A percentile compares a stretch with the other conserved stretches of the same genome.
Evolutionary conservation across 2,888 invertebrate species (phyloP).

Genomic region (Papilio elwesi): DNA sequence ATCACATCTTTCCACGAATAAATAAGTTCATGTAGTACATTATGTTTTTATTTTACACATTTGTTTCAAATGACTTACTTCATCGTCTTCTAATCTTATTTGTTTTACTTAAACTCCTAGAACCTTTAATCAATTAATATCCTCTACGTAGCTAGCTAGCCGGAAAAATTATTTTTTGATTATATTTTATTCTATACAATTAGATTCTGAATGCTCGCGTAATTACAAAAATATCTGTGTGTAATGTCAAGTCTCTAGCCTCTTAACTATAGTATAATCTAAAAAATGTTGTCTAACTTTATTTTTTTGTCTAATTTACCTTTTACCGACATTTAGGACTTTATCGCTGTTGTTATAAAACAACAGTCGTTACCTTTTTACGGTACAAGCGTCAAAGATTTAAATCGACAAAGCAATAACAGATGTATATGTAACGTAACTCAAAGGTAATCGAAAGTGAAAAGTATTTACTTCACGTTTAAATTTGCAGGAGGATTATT

Average conservation of each 20-base stretch:
- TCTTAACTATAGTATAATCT: too few relatives aligned
- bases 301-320: not conserved
- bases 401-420: slow-evolving; percentile 20
- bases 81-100: too few relatives aligned
- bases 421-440: slow-evolving; percentile 6
- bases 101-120: too few relatives aligned
- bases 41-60: slow-evolving; percentile 14
- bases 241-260: too few relatives aligned
- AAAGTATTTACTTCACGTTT: not conserved
- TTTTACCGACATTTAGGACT: slow-evolving; percentile 25
- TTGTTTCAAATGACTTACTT: not conserved
- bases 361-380: slow-evolving; percentile 35
- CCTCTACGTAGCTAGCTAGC: too few relatives aligned
- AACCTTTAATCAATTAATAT: too few relatives aligned
- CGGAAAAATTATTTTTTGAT: too few relatives aligned
- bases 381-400: slow-evolving; percentile 6
- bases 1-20: slow-evolving; percentile 27
- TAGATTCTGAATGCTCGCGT: too few relatives aligned
- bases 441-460: not conserved
- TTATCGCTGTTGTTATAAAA: slow-evolving; percentile 30
- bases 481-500: too few relatives aligned
- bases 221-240: too few relatives aligned
- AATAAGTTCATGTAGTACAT: slow-evolving; percentile 1
- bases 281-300: too few relatives aligned
- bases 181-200: too few relatives aligned